Evolutionary conservation across 2,888 invertebrate species (phyloP).

Genomic region (Pycnomerus fuliginosus): DNA sequence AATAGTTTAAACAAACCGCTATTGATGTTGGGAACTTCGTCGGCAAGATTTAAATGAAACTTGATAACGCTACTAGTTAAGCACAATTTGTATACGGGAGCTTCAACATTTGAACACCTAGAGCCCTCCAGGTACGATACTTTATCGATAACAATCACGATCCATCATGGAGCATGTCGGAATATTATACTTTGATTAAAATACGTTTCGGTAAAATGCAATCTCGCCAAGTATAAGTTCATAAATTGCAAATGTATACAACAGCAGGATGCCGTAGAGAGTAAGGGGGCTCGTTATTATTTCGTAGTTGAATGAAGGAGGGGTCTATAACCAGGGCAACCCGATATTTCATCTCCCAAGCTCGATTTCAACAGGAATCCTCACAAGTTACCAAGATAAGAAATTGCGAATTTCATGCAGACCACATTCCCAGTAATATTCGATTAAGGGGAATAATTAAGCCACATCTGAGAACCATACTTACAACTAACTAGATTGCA

Average conservation of each 20-base stretch:
- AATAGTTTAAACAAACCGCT: too few relatives aligned
- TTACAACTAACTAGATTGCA: too few relatives aligned
- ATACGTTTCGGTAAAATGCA: constrained; percentile 7
- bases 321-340: constrained; percentile 2
- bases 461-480: too few relatives aligned
- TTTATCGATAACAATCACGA: constrained; percentile 13
- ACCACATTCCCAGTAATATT: too few relatives aligned
- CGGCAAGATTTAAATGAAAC: too few relatives aligned
- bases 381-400: constrained; percentile 9
- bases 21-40: too few relatives aligned
- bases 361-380: constrained; percentile 18
- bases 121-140: constrained; percentile 8
- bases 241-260: constrained; percentile 9
- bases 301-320: constrained; percentile 6
- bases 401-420: too few relatives aligned
- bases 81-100: too few relatives aligned
- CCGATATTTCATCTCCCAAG: constrained; percentile 11
- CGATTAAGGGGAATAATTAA: too few relatives aligned
- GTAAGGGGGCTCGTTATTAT: constrained; percentile 9
- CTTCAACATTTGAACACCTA: too few relatives aligned
- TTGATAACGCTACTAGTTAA: too few relatives aligned
- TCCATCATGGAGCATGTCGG: constrained; percentile 1
- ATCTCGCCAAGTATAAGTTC: constrained; percentile 7
- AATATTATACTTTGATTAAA: constrained; percentile 11
- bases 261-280: constrained; percentile 1